phyloP scores from a whole-genome alignment of 1,140 invertebrate genomes.

The Cotesia glomerata region DNA sequence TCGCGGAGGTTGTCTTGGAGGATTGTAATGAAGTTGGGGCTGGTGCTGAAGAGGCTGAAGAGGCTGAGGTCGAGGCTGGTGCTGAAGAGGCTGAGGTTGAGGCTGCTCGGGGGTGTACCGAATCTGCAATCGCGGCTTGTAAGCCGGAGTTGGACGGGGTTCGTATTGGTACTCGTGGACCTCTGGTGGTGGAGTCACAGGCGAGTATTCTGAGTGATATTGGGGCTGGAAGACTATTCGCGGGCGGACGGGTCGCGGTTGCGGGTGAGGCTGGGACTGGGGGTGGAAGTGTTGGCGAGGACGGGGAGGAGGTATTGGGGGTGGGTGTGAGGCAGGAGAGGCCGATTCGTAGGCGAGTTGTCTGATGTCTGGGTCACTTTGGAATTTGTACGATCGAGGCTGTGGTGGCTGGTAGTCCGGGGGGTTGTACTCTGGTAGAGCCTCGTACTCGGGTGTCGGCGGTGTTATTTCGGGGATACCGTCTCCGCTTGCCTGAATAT shows the following conservation, averaged over 20 bases:
- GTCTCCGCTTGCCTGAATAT: slow-evolving; percentile 73
- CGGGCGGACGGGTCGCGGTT: slow-evolving; percentile 21
- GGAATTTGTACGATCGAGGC: slow-evolving; percentile 35
- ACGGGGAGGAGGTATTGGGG: slow-evolving; percentile 44
- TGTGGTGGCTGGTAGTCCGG: slow-evolving; percentile 64
- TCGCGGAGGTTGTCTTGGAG: slow-evolving; percentile 42
- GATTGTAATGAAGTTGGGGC: slow-evolving; percentile 33
- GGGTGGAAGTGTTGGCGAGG: slow-evolving; percentile 41
- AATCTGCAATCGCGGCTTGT: slow-evolving; percentile 34
- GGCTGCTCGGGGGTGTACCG: slow-evolving; percentile 46
- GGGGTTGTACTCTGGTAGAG: slow-evolving; percentile 71
- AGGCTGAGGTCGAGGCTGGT: slow-evolving; percentile 45
- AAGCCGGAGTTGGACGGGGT: slow-evolving; percentile 55
- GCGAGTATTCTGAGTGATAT: slow-evolving; percentile 61
- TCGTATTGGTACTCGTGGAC: slow-evolving; percentile 9
- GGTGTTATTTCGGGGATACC: slow-evolving; percentile 76
- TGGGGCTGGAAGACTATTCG: slow-evolving; percentile 31
- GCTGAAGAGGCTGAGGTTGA: slow-evolving; percentile 35
- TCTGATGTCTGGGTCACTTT: slow-evolving; percentile 51
- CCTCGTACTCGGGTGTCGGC: slow-evolving; percentile 66
- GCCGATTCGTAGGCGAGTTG: slow-evolving; percentile 49
- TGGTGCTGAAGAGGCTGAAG: slow-evolving; percentile 39
- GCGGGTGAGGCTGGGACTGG: slow-evolving; percentile 7
- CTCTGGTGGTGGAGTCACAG: slow-evolving; percentile 20
- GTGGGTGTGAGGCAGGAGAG: slow-evolving; percentile 33